These are phyloP conservation scores for Procavia capensis DNA, from an alignment of 2,113 vertebrate species.

Conservation along the genomic window DNA sequence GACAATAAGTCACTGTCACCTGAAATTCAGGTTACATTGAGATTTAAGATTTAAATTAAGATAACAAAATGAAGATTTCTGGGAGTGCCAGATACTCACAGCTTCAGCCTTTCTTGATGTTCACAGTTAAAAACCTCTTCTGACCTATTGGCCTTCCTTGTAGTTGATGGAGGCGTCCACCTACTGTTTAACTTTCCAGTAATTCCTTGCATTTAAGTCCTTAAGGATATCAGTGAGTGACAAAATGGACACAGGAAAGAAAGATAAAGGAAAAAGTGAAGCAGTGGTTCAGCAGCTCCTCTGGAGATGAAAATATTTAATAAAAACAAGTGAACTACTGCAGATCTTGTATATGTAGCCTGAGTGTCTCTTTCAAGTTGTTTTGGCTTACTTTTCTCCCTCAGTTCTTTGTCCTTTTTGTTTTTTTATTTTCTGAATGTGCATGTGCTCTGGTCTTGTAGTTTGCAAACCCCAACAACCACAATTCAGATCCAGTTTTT, in stretches of 20 bases:
- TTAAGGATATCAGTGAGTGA: background rate
- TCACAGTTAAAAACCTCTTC: background rate
- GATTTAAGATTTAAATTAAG: background rate
- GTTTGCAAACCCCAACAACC: background rate
- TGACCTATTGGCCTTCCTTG: background rate
- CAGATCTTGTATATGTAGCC: background rate
- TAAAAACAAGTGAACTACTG: background rate
- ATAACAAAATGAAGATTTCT: too few relatives aligned
- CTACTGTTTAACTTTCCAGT: background rate
- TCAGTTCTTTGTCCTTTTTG: background rate
- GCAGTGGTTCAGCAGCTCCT: background rate
- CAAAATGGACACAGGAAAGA: background rate
- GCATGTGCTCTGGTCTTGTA: background rate
- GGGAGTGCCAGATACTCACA: background rate
- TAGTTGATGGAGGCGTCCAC: background rate
- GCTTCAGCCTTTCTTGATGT: background rate
- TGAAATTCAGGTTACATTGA: background rate
- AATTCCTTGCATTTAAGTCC: background rate
- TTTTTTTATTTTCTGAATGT: background rate
- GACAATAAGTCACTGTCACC: background rate
- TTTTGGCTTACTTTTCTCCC: background rate
- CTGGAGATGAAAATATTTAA: background rate
- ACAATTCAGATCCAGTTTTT: background rate
- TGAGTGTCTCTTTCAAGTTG: background rate
- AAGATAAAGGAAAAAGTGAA: background rate